Conservation (phyloP, 2,113 vertebrate genomes). For the Megaleporinus macrocephalus region DNA sequence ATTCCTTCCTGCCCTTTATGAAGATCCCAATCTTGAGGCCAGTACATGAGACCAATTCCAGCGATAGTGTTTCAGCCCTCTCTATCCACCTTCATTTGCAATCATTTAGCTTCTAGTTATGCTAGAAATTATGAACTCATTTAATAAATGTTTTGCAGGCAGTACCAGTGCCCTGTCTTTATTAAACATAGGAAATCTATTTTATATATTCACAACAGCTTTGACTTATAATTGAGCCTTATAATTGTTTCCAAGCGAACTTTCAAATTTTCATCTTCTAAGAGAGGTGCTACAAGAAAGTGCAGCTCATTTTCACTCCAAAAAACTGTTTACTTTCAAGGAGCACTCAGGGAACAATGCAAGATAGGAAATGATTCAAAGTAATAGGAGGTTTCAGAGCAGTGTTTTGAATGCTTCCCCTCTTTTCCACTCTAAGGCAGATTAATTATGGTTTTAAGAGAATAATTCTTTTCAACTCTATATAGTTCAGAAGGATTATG, state of each 20-base stretch:
- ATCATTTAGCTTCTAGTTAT: constrained; percentile 19
- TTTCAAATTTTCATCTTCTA: neutral
- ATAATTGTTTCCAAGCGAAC: neutral
- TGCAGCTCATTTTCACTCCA: neutral
- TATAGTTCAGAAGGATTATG: neutral
- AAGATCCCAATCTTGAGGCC: constrained; percentile 26
- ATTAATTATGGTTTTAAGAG: neutral
- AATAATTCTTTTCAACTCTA: neutral
- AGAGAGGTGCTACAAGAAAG: neutral
- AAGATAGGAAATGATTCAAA: neutral
- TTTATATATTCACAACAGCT: neutral
- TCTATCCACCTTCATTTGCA: constrained; percentile 1
- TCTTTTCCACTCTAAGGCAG: neutral
- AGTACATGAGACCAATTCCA: constrained; percentile 20
- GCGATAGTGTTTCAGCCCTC: neutral
- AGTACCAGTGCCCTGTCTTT: no score
- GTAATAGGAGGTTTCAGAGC: neutral
- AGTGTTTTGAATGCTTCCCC: neutral
- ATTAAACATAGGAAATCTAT: neutral
- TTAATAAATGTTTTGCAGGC: neutral
- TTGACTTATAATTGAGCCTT: neutral
- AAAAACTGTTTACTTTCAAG: neutral
- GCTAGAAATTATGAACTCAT: neutral
- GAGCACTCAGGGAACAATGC: neutral
- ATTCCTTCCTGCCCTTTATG: constrained; percentile 25